phyloP scores from a whole-genome alignment of 2,797 vertebrate genomes.

The Poliocrania exsul region DNA sequence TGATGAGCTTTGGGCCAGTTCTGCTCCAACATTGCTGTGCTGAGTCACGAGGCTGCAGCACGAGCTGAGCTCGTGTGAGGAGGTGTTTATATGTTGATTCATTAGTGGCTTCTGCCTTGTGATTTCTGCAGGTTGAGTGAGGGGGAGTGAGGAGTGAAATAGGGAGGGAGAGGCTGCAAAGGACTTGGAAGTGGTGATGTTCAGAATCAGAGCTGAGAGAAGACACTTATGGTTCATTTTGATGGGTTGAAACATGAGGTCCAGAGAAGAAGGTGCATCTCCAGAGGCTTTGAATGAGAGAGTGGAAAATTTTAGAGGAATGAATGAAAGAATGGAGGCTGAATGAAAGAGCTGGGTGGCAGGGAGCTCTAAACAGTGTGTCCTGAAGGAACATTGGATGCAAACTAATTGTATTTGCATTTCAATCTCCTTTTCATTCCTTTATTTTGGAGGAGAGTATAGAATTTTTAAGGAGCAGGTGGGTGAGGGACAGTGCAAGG shows the following conservation, averaged over 20 bases:
- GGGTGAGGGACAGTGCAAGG: neutral
- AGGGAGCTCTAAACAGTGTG: neutral
- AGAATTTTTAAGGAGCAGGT: neutral
- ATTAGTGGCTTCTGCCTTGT: neutral
- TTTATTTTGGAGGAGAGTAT: neutral
- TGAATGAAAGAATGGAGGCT: neutral
- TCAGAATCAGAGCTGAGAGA: neutral
- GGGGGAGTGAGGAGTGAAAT: neutral
- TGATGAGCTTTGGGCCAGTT: neutral
- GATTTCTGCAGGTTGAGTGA: neutral
- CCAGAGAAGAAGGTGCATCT: neutral
- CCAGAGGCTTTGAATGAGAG: neutral
- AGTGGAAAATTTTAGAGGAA: neutral
- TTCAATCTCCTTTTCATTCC: neutral
- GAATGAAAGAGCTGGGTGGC: neutral
- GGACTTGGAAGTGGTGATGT: neutral
- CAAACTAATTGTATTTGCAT: neutral
- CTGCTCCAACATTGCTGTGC: neutral
- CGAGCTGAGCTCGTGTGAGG: neutral
- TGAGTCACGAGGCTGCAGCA: conserved; percentile 19
- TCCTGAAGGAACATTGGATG: neutral
- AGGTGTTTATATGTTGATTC: neutral
- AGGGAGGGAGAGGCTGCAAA: neutral
- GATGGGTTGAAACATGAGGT: neutral
- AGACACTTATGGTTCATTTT: fast-evolving